Base-by-base conservation (phyloP, 2,888 invertebrate species). In the Tineola bisselliella region DNA sequence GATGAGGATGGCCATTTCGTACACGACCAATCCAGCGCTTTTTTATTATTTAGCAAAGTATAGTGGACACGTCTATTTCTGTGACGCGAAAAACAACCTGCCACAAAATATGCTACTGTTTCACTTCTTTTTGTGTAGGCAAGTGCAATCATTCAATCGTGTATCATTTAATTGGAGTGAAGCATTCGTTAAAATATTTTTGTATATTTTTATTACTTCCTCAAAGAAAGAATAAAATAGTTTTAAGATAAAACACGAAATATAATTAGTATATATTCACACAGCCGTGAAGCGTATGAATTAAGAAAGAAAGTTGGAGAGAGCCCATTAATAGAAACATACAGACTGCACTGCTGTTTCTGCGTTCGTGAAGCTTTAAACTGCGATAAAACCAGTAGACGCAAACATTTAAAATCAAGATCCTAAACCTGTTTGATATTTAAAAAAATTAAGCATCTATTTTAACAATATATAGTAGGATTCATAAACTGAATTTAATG, bases 1-100 rank as follows among this genome's bases (percentile, higher is more conserved):
- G 87, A 87, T 87, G 87, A 86, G 87, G 87, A 86, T 87, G 87
- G 87, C 83, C 87, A 87, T 84, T 84, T 86, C 78, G 86, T 81
- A 81, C 84, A 84, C 86, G 84, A 81, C 86, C 86, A 87, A 87
- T 86, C 84, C 76, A 76, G 81, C 80, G 77, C 80, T 82, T 84
- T 84, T 84, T 80, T 87, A 86, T 86, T 87, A 86, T 87, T 87
- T 80, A 86, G 86, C 81, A 76, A 82, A 86, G 78, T 79, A n/a
- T n/a, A 80, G 84, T 79, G 78, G 81, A 81, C 77, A 74, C 76
- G 74, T 82, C 86, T 87, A 87, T 87, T 87, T 87, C 70, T 75
- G 83, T 79, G 74, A 80, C 73, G 78, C 77, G 79, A 84, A 86
- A 84, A 86, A 86, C 84, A 84, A 81, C 76, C 73, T 74, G 73